Evolutionary conservation across 2,888 invertebrate genomes (phyloP).

Genomic region (Mythimna vitellina): DNA sequence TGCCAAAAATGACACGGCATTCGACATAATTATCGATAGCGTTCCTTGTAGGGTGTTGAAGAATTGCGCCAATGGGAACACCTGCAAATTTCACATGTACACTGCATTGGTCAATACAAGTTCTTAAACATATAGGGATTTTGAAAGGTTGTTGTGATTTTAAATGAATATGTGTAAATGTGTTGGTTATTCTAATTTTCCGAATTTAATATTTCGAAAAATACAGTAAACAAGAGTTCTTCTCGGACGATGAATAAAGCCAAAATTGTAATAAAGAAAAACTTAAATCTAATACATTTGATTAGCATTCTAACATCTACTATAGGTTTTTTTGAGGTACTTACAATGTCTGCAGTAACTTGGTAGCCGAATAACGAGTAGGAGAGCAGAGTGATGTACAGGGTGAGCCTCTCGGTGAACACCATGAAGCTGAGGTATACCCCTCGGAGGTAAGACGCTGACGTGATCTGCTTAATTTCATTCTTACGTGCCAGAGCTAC

Average conservation of each 20-base stretch:
- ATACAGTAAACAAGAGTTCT: neutral
- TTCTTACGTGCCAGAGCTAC: constrained; percentile 94
- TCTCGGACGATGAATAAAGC: neutral
- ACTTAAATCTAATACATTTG: neutral
- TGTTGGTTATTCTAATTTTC: neutral
- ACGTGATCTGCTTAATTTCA: constrained; percentile 91
- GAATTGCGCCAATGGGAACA: constrained; percentile 92
- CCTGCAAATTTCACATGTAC: constrained; percentile 82
- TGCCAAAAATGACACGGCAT: constrained; percentile 90
- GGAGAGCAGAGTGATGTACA: constrained; percentile 95
- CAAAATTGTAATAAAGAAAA: neutral
- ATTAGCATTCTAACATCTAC: neutral
- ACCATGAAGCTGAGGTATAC: constrained; percentile 94
- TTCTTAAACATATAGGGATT: neutral
- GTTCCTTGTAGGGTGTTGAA: constrained; percentile 92
- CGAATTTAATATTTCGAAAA: neutral
- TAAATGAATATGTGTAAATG: neutral
- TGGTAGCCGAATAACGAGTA: constrained; percentile 93
- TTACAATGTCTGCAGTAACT: constrained; percentile 90
- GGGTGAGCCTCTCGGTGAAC: constrained; percentile 96
- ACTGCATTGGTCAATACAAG: constrained; percentile 39
- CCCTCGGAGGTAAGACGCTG: constrained; percentile 92
- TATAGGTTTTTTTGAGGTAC: constrained; percentile 56
- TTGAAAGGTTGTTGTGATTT: neutral
- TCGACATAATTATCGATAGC: constrained; percentile 91